Conservation (phyloP, 2,797 vertebrate genomes). For the Emydoidea blandingii region DNA sequence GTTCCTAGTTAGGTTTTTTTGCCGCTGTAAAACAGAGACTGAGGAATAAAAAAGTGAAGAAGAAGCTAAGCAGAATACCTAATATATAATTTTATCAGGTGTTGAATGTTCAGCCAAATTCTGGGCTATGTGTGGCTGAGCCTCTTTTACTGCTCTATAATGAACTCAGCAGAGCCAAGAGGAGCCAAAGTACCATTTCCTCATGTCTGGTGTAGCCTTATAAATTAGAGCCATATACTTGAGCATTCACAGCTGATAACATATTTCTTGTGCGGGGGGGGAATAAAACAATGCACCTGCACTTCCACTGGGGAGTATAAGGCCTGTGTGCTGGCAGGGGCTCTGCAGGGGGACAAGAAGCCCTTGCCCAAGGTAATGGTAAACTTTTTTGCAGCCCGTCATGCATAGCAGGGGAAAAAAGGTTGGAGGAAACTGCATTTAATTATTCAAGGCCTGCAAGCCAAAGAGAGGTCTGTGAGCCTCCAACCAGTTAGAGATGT, state of each 20-base stretch:
- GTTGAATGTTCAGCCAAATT: constrained; percentile 55
- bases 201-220: constrained; percentile 27
- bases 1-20: constrained; percentile 13
- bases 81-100: constrained; percentile 36
- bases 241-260: background rate
- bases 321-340: background rate
- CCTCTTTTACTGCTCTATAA: constrained; percentile 48
- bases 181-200: constrained; percentile 32
- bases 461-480: constrained; percentile 41
- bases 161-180: constrained; percentile 53
- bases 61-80: constrained; percentile 44
- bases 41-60: background rate
- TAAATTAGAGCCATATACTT: constrained; percentile 39
- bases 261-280: background rate
- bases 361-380: background rate
- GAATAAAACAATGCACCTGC: background rate
- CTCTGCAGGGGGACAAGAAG: background rate
- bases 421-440: constrained; percentile 36
- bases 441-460: constrained; percentile 69
- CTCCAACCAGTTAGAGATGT: background rate
- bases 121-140: constrained; percentile 47
- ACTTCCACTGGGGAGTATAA: background rate
- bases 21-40: background rate
- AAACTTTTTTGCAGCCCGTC: background rate
- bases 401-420: background rate